Conservation (phyloP, 2,797 vertebrate species). For the Acrocephalus scirpaceus region DNA sequence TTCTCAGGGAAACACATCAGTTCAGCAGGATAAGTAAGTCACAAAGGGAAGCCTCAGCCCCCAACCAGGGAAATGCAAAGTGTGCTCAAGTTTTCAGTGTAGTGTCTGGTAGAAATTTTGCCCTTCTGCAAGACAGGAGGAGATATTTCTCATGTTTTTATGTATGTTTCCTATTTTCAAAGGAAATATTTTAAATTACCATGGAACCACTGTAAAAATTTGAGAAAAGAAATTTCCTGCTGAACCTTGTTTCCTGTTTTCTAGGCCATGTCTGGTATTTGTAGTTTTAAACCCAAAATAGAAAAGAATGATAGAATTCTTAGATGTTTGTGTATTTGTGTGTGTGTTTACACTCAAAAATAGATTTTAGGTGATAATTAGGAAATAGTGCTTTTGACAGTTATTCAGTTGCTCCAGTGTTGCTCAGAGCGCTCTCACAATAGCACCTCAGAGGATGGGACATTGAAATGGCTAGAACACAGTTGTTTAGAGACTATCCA, state of each 20-base stretch:
- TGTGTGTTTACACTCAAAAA: background rate
- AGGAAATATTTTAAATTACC: background rate
- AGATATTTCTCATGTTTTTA: background rate
- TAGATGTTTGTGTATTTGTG: constrained; percentile 2
- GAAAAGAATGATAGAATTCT: constrained; percentile 23
- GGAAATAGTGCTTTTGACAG: background rate
- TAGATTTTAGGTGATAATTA: constrained; percentile 3
- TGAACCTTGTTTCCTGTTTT: constrained; percentile 72
- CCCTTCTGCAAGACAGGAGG: constrained; percentile 22
- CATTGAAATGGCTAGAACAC: background rate
- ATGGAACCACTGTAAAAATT: constrained; percentile 3
- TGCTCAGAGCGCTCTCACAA: background rate
- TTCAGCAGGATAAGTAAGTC: constrained; percentile 88
- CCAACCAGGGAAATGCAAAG: constrained; percentile 20
- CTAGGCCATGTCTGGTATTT: constrained; percentile 7
- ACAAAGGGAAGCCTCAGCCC: constrained; percentile 59
- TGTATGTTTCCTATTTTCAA: constrained; percentile 6
- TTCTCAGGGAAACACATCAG: constrained; percentile 82
- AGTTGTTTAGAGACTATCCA: background rate
- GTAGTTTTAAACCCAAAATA: constrained; percentile 31
- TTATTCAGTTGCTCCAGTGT: background rate
- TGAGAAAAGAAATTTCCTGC: constrained; percentile 69
- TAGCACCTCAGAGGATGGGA: background rate
- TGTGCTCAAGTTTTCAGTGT: background rate
- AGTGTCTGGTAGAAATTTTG: constrained; percentile 33